phyloP scores from a whole-genome alignment of 2,888 invertebrate species.

The Epirrhoe tristata region DNA sequence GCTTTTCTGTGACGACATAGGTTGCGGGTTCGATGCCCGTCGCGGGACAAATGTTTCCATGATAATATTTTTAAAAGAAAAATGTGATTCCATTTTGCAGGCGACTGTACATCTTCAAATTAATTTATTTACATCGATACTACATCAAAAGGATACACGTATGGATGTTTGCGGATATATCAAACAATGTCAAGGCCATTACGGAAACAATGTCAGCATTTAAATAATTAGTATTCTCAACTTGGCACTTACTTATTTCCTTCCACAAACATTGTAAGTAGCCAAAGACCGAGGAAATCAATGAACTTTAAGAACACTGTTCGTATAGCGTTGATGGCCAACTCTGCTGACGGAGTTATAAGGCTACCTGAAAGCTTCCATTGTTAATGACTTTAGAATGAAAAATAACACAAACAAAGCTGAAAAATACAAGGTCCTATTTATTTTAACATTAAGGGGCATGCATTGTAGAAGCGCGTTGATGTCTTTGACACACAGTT shows the following conservation, averaged over 20 bases:
- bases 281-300: slow-evolving; percentile 54
- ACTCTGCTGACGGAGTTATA: too few species aligned
- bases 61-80: too few species aligned
- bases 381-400: too few species aligned
- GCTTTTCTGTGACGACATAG: too few species aligned
- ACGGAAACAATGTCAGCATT: slow-evolving; percentile 62
- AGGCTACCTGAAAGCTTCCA: too few species aligned
- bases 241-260: slow-evolving; percentile 54
- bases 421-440: too few species aligned
- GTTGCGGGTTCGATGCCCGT: too few species aligned
- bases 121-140: too few species aligned
- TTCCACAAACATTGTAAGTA: slow-evolving; percentile 50
- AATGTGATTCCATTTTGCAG: too few species aligned
- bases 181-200: slow-evolving; percentile 48
- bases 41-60: too few species aligned
- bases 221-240: slow-evolving; percentile 58
- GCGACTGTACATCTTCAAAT: too few species aligned
- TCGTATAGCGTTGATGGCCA: not conserved
- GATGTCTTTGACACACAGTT: slow-evolving; percentile 16
- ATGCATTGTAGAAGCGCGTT: slow-evolving; percentile 24
- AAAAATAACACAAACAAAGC: too few species aligned
- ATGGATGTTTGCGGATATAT: slow-evolving; percentile 50
- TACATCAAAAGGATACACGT: not conserved
- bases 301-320: slow-evolving; percentile 12
- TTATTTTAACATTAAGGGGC: not conserved